Percentiles rank a stretch among this genome's conserved stretches.
These are phyloP conservation scores for Chiloscyllium plagiosum DNA, from an alignment of 2,113 vertebrate genomes.

Conservation along the genomic window DNA sequence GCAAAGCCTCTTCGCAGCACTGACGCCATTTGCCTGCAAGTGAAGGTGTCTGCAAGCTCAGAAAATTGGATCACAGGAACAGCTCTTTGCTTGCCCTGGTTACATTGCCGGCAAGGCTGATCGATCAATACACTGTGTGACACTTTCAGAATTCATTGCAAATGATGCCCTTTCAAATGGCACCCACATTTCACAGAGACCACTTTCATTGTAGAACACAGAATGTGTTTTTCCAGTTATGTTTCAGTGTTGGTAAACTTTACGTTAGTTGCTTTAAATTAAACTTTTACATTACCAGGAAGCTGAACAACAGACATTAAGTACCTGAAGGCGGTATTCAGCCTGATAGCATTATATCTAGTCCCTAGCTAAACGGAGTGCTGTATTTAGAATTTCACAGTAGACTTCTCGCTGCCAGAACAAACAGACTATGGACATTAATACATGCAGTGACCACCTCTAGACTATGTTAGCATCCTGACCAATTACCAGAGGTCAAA, in stretches of 20 bases:
- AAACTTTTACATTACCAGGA: conserved; percentile 25
- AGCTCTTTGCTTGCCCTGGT: conserved; percentile 66
- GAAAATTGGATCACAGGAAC: conserved; percentile 87
- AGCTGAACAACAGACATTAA: not conserved
- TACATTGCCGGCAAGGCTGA: conserved; percentile 74
- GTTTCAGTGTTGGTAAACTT: not conserved
- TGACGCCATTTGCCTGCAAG: conserved; percentile 61
- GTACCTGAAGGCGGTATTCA: not conserved
- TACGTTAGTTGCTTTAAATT: conserved; percentile 2
- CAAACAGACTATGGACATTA: not conserved
- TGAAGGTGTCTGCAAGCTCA: conserved; percentile 74
- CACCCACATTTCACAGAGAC: conserved; percentile 58
- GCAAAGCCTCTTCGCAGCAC: conserved; percentile 46
- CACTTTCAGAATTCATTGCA: conserved; percentile 66
- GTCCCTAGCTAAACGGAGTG: not conserved
- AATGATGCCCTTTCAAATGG: conserved; percentile 65
- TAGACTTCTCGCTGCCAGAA: not conserved
- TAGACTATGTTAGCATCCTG: not conserved
- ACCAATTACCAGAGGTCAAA: conserved; percentile 26
- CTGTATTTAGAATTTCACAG: conserved; percentile 17
- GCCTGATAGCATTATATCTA: conserved; percentile 23
- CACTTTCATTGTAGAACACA: conserved; percentile 49
- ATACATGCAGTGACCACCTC: not conserved
- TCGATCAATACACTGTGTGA: conserved; percentile 76
- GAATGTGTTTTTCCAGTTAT: conserved; percentile 47